Evolutionary conservation across 2,888 invertebrate genomes (phyloP), one percentile per base, ranked within the genome.

Genomic region (Drosophila fulvimacula): DNA sequence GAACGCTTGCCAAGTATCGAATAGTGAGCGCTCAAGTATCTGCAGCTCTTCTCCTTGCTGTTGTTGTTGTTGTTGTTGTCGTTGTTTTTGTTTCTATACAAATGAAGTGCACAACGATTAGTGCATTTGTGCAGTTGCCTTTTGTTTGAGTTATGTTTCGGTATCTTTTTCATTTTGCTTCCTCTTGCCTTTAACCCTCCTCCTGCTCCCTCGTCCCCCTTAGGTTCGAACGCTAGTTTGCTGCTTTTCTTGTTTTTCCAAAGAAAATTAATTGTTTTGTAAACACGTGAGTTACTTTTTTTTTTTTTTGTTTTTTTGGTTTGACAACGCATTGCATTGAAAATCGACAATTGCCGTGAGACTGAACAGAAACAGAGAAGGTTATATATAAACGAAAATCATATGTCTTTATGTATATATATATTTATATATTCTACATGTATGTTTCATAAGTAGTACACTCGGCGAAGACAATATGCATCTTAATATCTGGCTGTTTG

Each of bases 221-320:
- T 38, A 42, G 17, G n/a, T 10, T 17, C 27, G 19, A 10, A 13
- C 36, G 34, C 36, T 36, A 36, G 27, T 44, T 52, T 42, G 51
- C 52, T 46, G 68, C 59, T 17, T 66, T 66, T 81, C 63, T 73
- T 82, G 74, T 75, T 82, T 81, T 83, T 84, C 77, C 66, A 67
- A 70, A 63, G 88, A 88, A 84, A 84, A 84, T 88, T 85, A 84
- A 84, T 84, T 88, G 83, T 84, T 84, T 84, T 88, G 83, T 84
- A 84, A 84, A 84, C 83, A 84, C 68, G 82, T 57, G 82, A 87
- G 81, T 66, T 49, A 66, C 65, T 59, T 57, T 68, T 62, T 60
- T 69, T 42, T 68, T 57, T 66, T 67, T 60, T 55, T 68, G 9
- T 9, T 9, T 10, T 30, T 64, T 58, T 67, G 21, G 51, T 53